Base-by-base conservation (phyloP, 2,113 vertebrate species). In the Pluvialis apricaria region DNA sequence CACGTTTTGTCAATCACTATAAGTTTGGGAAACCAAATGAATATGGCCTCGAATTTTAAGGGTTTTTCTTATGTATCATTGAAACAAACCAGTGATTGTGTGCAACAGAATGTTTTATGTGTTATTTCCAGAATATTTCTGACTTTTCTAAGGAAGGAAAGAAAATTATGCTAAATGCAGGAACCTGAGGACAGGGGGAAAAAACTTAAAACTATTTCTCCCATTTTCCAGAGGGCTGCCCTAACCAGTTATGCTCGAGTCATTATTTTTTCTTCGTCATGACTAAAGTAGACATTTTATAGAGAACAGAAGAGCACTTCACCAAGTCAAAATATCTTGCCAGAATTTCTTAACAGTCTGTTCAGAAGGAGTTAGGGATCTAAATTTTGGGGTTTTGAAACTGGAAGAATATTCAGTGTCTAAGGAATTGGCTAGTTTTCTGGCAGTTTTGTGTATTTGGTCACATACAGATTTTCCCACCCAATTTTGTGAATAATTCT, bases 321-420 rank as follows among this genome's bases (percentile, higher is more conserved):
- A 60, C 7, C 7, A 13, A 9, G 7, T 36, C 49, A 79, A 90
- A 62, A 26, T 49, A 54, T 10, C 17, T 49, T 85, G 17, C 5
- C 24, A 58, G 7, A 62, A 58, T 76, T 66, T 82, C 42, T 28
- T 36, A 29, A 44, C 2, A 57, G 6, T 78, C 9, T 44, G 2
- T 13, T 68, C 9, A 69, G 47, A 16, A 62, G 28, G 38, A 83
- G 14, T 6, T 72, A 60, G 44, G 10, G 22, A 69, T 66, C 28
- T 82, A 22, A 81, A 11, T 21, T 66, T 34, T 2, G 7, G 13
- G 4, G 3, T 0, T 1, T 61, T 61, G 40, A 65, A 79, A 78
- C 11, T 5, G 1, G 7, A 36, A 82, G 5, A 32, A 16, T 4
- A 14, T 68, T 54, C 2, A 2, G 2, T 62, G 66, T 58, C 18